Evolutionary conservation across 1,140 invertebrate species (phyloP).

Genomic region (Aethina tumida): DNA sequence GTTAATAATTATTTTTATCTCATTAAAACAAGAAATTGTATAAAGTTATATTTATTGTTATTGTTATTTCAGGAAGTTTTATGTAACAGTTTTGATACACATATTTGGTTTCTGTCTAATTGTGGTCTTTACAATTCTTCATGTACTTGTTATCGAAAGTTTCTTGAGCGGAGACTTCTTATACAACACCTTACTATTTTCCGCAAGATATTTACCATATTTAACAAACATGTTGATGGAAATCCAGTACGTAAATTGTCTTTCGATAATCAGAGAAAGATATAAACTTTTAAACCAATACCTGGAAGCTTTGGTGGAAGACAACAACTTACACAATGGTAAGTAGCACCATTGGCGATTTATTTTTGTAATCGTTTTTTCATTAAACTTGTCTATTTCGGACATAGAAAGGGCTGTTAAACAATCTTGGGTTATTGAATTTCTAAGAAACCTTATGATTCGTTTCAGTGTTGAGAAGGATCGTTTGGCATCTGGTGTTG

Average conservation of each 20-base stretch:
- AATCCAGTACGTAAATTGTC: conserved; percentile 13
- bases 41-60: too few relatives aligned
- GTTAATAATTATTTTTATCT: too few relatives aligned
- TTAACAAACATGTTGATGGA: conserved; percentile 14
- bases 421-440: too few relatives aligned
- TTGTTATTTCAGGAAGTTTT: conserved; percentile 9
- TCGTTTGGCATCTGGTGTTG: too few relatives aligned
- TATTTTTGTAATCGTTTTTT: conserved; percentile 1
- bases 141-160: background rate
- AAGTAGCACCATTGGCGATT: conserved; percentile 8
- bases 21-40: too few relatives aligned
- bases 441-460: too few relatives aligned
- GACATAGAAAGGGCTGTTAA: too few relatives aligned
- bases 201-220: conserved; percentile 9
- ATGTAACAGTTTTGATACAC: conserved; percentile 8
- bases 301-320: conserved; percentile 12
- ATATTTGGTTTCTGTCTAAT: conserved; percentile 2
- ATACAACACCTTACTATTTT: conserved; percentile 5
- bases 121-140: background rate
- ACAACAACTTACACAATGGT: conserved; percentile 5
- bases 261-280: conserved; percentile 9
- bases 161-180: background rate
- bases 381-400: background rate
- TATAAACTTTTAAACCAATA: conserved; percentile 18
- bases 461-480: too few relatives aligned